phyloP scores from a whole-genome alignment of 2,113 vertebrate genomes.

The Syngnathus scovelli region DNA sequence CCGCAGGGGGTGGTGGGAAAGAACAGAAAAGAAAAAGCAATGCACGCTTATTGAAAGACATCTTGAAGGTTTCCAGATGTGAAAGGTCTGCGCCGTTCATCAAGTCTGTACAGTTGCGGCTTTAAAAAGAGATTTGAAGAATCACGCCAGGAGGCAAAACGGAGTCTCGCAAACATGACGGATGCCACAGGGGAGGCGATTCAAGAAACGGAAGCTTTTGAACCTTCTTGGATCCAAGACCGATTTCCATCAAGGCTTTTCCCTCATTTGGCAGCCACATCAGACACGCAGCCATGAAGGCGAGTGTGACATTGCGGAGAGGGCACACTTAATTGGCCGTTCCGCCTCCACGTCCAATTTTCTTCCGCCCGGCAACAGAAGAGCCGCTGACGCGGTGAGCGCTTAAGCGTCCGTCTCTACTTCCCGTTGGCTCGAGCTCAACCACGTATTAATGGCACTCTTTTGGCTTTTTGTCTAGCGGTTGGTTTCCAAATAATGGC shows the following conservation, averaged over 20 bases:
- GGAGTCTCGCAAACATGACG: not conserved
- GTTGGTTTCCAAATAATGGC: not conserved
- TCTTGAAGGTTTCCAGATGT: not conserved
- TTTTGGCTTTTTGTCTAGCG: not conserved
- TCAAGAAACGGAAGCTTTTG: constrained; percentile 30
- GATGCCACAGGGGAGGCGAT: too few species aligned
- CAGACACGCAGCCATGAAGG: constrained; percentile 47
- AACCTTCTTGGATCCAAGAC: not conserved
- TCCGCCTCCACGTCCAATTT: constrained; percentile 56
- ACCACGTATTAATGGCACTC: not conserved
- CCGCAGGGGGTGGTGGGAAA: not conserved
- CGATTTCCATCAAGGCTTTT: constrained; percentile 40
- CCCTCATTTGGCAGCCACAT: constrained; percentile 49
- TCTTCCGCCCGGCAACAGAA: constrained; percentile 69
- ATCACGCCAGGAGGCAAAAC: not conserved
- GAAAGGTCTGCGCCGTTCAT: not conserved
- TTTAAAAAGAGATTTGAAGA: not conserved
- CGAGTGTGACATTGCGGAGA: constrained; percentile 62
- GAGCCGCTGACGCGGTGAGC: constrained; percentile 53
- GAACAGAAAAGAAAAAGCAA: constrained; percentile 8
- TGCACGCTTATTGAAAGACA: constrained; percentile 21
- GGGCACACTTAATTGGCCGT: constrained; percentile 59
- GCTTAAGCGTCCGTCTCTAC: constrained; percentile 38
- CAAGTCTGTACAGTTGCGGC: not conserved
- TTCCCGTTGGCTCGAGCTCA: constrained; percentile 54